Evolutionary conservation across 2,797 vertebrate species (phyloP).

Genomic region (Chelmon rostratus): DNA sequence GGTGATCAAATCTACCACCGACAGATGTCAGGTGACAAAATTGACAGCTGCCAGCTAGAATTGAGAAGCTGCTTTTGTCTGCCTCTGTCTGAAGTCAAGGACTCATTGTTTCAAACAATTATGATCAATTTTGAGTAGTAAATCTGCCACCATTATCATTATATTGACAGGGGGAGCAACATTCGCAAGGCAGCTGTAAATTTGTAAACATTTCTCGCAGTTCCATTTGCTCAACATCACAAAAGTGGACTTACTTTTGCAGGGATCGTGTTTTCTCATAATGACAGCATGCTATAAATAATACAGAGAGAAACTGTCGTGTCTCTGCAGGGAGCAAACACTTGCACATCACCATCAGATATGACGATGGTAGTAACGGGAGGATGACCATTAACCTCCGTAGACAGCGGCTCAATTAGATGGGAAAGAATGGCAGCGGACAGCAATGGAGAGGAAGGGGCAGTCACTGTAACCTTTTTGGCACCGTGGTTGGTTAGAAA

Average conservation of each 20-base stretch:
- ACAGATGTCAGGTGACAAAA: neutral
- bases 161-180: too few species aligned
- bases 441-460: slow-evolving; percentile 67
- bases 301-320: neutral
- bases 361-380: slow-evolving; percentile 24
- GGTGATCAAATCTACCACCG: too few species aligned
- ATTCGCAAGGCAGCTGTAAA: neutral
- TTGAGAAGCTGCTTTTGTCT: neutral
- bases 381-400: slow-evolving; percentile 74
- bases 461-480: slow-evolving; percentile 82
- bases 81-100: neutral
- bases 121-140: neutral
- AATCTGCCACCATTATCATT: neutral
- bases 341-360: slow-evolving; percentile 21
- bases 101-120: neutral
- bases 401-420: slow-evolving; percentile 63
- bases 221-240: neutral
- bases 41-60: neutral
- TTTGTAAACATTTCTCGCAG: too few species aligned
- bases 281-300: slow-evolving; percentile 5
- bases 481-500: slow-evolving; percentile 65
- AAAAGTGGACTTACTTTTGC: neutral
- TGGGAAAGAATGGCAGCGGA: slow-evolving; percentile 55
- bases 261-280: neutral
- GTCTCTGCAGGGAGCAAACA: slow-evolving; percentile 33